These are phyloP conservation scores for Brachylomia viminalis DNA, from an alignment of 2,888 invertebrate species.

Conservation along the genomic window DNA sequence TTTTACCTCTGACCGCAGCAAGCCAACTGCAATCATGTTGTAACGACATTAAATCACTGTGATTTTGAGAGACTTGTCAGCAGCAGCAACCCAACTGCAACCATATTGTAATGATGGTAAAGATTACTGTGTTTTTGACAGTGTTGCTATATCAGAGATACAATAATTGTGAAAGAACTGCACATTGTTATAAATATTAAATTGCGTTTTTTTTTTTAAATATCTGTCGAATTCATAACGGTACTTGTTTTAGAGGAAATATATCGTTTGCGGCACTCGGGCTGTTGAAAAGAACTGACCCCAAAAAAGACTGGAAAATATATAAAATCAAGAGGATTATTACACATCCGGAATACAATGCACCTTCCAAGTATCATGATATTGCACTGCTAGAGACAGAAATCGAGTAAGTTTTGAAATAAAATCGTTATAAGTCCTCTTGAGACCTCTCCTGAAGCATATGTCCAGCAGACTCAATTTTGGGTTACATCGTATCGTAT, in stretches of 20 bases:
- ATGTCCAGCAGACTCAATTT: too few species aligned
- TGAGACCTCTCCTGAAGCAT: too few species aligned
- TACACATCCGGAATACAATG: slow-evolving; percentile 69
- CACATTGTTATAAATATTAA: background rate
- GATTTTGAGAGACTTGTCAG: too few species aligned
- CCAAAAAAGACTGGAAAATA: slow-evolving; percentile 47
- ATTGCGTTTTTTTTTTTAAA: background rate
- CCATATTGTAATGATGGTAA: too few species aligned
- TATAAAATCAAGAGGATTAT: slow-evolving; percentile 53
- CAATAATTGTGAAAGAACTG: background rate
- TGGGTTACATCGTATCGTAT: background rate
- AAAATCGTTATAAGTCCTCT: background rate
- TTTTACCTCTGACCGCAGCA: background rate
- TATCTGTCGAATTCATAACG: background rate
- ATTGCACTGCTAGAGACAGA: slow-evolving; percentile 74
- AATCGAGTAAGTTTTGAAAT: slow-evolving; percentile 47
- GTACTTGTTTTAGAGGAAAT: slow-evolving; percentile 47
- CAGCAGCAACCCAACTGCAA: too few species aligned
- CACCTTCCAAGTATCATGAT: slow-evolving; percentile 74
- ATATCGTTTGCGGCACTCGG: slow-evolving; percentile 57
- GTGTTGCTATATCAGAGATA: background rate
- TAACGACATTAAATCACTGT: background rate
- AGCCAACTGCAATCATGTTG: background rate
- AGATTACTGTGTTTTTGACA: too few species aligned
- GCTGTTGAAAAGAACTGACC: slow-evolving; percentile 48